These are phyloP conservation scores for Melanotaenia maccullochi DNA, from an alignment of 2,797 vertebrate species.

Conservation along the genomic window DNA sequence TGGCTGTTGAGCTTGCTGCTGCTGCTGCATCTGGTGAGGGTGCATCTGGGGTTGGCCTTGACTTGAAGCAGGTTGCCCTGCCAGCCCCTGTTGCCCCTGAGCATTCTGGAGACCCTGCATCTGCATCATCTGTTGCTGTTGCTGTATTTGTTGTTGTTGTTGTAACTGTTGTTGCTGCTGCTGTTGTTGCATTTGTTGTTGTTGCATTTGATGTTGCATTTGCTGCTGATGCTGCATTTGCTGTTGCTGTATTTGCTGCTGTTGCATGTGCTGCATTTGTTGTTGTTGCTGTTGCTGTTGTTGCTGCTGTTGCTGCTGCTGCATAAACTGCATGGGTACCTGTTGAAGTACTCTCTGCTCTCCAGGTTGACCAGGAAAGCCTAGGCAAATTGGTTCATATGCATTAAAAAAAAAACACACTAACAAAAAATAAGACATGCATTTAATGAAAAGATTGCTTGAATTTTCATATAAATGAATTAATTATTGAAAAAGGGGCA, in stretches of 20 bases:
- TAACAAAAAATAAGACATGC: not conserved
- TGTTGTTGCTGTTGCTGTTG: conserved; percentile 69
- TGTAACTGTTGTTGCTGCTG: conserved; percentile 62
- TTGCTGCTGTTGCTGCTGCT: conserved; percentile 73
- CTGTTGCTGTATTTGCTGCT: conserved; percentile 67
- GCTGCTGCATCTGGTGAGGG: conserved; percentile 90
- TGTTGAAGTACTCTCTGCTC: conserved; percentile 95
- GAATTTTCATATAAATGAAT: not conserved
- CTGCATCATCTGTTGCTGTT: conserved; percentile 80
- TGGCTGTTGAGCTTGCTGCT: conserved; percentile 75
- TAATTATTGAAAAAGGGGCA: not conserved
- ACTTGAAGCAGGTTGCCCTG: conserved; percentile 71
- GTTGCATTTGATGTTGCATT: conserved; percentile 71
- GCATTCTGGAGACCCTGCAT: conserved; percentile 80
- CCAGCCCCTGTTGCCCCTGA: conserved; percentile 76
- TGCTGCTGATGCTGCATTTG: conserved; percentile 79
- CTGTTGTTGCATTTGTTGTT: conserved; percentile 57
- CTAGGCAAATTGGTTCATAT: conserved; percentile 65
- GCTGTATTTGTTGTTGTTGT: conserved; percentile 77
- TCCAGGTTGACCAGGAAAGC: conserved; percentile 89
- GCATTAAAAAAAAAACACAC: not conserved
- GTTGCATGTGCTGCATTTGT: conserved; percentile 63
- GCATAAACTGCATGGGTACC: conserved; percentile 93
- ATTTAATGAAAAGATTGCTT: not conserved
- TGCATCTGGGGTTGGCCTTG: conserved; percentile 89